A percentile compares a stretch with the other conserved stretches of the same genome.
Evolutionary conservation across 2,888 invertebrate genomes (phyloP).

Genomic region (Clostera curtula): DNA sequence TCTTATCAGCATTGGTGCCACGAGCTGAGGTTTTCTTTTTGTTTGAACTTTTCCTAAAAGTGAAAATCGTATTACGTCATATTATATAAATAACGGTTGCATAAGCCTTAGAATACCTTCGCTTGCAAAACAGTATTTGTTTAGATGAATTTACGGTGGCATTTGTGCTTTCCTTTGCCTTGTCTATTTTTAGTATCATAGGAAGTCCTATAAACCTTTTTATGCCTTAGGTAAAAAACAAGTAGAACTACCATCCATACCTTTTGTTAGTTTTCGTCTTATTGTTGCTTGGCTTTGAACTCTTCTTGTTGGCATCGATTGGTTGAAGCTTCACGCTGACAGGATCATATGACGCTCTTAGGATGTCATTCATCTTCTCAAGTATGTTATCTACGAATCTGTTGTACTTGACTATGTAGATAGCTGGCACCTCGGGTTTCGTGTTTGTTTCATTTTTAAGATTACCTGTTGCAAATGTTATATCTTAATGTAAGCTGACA

Average conservation of each 20-base stretch:
- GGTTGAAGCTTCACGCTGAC: constrained; percentile 84
- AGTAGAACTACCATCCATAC: constrained; percentile 29
- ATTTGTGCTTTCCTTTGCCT: no score
- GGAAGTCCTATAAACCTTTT: not conserved
- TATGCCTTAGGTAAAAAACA: not conserved
- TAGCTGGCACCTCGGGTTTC: constrained; percentile 75
- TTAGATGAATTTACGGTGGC: no score
- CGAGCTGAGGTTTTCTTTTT: constrained; percentile 60
- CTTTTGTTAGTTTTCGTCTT: constrained; percentile 56
- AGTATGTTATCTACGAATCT: constrained; percentile 89
- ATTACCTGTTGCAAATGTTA: constrained; percentile 53
- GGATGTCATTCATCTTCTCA: constrained; percentile 86
- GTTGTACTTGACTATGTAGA: constrained; percentile 88
- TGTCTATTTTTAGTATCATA: no score
- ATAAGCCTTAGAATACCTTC: not conserved
- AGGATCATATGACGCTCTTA: constrained; percentile 87
- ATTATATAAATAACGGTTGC: constrained; percentile 5
- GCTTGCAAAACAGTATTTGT: no score
- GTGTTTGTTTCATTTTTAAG: constrained; percentile 52
- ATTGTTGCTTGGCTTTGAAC: constrained; percentile 62
- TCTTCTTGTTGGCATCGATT: constrained; percentile 70
- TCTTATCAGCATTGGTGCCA: constrained; percentile 32
- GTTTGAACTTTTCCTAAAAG: constrained; percentile 48
- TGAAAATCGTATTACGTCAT: constrained; percentile 11
- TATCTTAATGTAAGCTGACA: constrained; percentile 10